phyloP scores from a whole-genome alignment of 1,140 invertebrate genomes.

The Ptiloglossa arizonensis region DNA sequence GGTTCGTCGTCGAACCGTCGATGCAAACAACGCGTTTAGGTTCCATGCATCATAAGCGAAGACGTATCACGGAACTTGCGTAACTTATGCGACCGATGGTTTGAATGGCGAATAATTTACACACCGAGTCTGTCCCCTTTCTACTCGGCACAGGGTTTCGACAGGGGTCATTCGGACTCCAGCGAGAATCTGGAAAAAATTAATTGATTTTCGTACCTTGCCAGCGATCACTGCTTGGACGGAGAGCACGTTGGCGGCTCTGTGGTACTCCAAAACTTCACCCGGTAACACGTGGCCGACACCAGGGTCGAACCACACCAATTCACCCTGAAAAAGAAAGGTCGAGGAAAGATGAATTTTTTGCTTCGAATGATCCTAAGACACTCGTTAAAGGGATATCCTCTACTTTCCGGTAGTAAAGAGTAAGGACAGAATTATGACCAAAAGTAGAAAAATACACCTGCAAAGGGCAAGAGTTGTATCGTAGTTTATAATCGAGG shows the following conservation, averaged over 20 bases:
- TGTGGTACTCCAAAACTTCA: slow-evolving; percentile 93
- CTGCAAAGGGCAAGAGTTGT: too few relatives aligned
- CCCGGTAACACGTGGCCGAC: slow-evolving; percentile 94
- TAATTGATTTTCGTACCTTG: slow-evolving; percentile 85
- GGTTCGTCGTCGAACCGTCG: not conserved
- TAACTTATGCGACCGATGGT: slow-evolving; percentile 22
- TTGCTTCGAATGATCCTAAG: too few relatives aligned
- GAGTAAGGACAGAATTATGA: too few relatives aligned
- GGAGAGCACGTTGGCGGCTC: slow-evolving; percentile 92
- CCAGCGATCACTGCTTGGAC: slow-evolving; percentile 93
- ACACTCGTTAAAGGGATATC: too few relatives aligned
- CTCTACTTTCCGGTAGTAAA: too few relatives aligned
- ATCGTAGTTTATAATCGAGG: not conserved
- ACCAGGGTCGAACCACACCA: slow-evolving; percentile 96
- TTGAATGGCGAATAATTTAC: slow-evolving; percentile 24
- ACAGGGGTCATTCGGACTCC: not conserved
- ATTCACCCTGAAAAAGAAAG: slow-evolving; percentile 85
- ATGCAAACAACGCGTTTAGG: not conserved
- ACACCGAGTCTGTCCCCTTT: not conserved
- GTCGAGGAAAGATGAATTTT: too few relatives aligned
- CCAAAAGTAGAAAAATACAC: too few relatives aligned
- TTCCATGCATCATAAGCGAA: slow-evolving; percentile 15
- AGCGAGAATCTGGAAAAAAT: not conserved
- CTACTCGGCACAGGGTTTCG: not conserved
- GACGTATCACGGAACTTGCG: slow-evolving; percentile 24